phyloP scores from a whole-genome alignment of 2,797 vertebrate species.

The Pseudomugil tenellus region DNA sequence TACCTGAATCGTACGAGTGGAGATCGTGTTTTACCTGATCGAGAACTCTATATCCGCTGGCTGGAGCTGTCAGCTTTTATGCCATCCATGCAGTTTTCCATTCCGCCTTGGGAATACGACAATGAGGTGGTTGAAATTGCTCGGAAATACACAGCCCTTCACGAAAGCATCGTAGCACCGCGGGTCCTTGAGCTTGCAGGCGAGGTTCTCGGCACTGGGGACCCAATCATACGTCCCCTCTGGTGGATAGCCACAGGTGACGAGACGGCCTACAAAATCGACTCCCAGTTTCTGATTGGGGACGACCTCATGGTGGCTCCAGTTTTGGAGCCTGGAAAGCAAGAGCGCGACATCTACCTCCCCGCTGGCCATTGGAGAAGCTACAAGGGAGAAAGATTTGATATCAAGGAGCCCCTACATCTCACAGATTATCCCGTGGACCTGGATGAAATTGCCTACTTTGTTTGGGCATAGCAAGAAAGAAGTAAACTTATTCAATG shows the following conservation, averaged over 20 bases:
- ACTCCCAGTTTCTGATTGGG: conserved; percentile 97
- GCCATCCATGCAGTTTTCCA: conserved; percentile 97
- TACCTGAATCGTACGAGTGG: conserved; percentile 82
- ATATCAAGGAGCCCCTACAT: conserved; percentile 88
- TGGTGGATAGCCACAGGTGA: conserved; percentile 97
- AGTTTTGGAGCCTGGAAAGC: conserved; percentile 92
- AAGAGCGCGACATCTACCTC: conserved; percentile 94
- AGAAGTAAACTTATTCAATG: conserved; percentile 6
- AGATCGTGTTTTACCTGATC: conserved; percentile 82
- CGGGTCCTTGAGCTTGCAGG: conserved; percentile 91
- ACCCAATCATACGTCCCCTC: conserved; percentile 95
- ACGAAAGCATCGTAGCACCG: conserved; percentile 91
- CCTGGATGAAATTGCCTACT: conserved; percentile 93
- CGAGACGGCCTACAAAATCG: conserved; percentile 89
- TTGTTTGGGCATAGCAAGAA: conserved; percentile 84
- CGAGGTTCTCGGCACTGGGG: conserved; percentile 89
- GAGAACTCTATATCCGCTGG: conserved; percentile 97
- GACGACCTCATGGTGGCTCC: conserved; percentile 96
- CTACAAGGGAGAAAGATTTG: conserved; percentile 93
- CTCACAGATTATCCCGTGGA: conserved; percentile 93
- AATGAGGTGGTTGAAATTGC: conserved; percentile 93
- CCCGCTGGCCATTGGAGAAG: conserved; percentile 92
- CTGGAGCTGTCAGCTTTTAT: conserved; percentile 95
- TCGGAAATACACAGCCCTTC: conserved; percentile 88
- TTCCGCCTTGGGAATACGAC: conserved; percentile 95